Conservation (phyloP, 2,797 vertebrate genomes). For the Gymnopithys bicolor region DNA sequence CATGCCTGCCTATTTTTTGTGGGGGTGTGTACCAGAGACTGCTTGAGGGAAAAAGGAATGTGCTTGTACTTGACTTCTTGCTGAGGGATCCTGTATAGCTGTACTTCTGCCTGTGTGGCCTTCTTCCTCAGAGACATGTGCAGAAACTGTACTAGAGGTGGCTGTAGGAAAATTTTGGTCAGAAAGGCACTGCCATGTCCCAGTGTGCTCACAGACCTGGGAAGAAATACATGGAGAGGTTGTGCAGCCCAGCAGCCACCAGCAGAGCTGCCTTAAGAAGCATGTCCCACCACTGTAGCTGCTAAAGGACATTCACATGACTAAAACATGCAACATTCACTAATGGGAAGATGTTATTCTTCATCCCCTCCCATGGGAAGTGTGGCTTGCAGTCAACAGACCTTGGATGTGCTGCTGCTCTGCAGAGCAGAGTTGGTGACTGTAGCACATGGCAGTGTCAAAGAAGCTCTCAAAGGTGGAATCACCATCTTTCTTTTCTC, state of each 20-base stretch:
- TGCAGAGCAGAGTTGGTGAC: not conserved
- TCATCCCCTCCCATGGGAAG: not conserved
- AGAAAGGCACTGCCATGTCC: not conserved
- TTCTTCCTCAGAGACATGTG: not conserved
- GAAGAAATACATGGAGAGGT: not conserved
- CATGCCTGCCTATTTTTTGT: not conserved
- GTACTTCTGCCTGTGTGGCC: not conserved
- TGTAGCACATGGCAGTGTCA: rapidly evolving
- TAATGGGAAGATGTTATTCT: not conserved
- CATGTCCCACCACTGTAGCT: rapidly evolving
- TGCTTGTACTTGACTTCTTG: not conserved
- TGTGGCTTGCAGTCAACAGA: not conserved
- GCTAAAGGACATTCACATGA: not conserved
- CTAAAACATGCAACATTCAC: not conserved
- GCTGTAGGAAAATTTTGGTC: not conserved
- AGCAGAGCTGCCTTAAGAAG: not conserved
- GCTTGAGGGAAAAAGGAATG: not conserved
- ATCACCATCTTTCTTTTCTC: not conserved
- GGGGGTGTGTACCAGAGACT: not conserved
- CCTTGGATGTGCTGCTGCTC: not conserved
- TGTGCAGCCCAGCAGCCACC: not conserved
- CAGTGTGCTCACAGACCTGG: not conserved
- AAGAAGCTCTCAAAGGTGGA: not conserved
- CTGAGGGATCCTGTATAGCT: not conserved
- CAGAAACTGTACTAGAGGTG: not conserved